phyloP scores from a whole-genome alignment of 2,113 vertebrate species.

The Cisticola juncidis region DNA sequence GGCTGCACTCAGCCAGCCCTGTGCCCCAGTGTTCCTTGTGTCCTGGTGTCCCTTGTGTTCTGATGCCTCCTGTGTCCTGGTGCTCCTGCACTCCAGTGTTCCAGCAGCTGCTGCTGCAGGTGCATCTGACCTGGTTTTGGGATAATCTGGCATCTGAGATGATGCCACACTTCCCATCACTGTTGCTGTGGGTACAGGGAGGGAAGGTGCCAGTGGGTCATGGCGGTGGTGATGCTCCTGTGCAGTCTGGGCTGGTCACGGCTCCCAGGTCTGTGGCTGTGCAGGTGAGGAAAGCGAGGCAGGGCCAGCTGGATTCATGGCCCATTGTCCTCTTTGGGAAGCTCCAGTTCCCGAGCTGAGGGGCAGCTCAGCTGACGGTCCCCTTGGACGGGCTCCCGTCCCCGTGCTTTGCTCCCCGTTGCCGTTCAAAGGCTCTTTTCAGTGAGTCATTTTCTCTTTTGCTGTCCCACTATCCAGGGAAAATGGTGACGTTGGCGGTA shows the following conservation, averaged over 20 bases:
- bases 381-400: not conserved
- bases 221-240: not conserved
- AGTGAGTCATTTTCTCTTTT: conserved; percentile 61
- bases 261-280: not conserved
- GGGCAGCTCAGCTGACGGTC: not conserved
- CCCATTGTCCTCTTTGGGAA: rapidly evolving
- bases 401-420: not conserved
- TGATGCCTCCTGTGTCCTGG: rapidly evolving
- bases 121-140: not conserved
- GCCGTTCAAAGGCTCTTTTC: conserved; percentile 2
- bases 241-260: not conserved
- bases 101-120: not conserved
- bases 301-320: rapidly evolving
- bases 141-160: not conserved
- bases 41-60: not conserved
- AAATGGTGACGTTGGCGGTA: conserved; percentile 54
- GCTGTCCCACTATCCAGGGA: conserved; percentile 60
- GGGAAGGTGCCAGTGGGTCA: rapidly evolving
- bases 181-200: not conserved
- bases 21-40: not conserved
- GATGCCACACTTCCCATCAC: not conserved
- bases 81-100: not conserved
- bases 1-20: too few species aligned
- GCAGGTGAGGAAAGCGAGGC: not conserved
- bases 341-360: not conserved